phyloP scores from a whole-genome alignment of 2,113 vertebrate species.

The Labrus mixtus region DNA sequence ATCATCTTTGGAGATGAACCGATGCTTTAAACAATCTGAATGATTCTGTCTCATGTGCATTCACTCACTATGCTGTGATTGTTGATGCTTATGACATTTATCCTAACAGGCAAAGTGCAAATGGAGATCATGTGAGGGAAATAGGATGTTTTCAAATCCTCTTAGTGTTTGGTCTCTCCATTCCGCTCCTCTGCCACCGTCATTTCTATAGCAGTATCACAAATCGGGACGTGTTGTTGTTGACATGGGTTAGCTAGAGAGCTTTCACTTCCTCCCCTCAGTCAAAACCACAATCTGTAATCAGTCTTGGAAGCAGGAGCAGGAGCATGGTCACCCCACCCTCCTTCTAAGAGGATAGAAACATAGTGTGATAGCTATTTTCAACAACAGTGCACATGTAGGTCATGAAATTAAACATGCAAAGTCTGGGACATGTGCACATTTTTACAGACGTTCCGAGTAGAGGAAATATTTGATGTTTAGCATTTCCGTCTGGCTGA shows the following conservation, averaged over 20 bases:
- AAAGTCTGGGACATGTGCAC: neutral
- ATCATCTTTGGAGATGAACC: neutral
- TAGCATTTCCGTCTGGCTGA: slow-evolving; percentile 18
- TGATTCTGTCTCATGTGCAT: neutral
- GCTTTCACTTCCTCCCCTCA: slow-evolving; percentile 53
- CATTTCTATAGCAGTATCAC: slow-evolving; percentile 5
- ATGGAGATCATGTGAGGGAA: slow-evolving; percentile 37
- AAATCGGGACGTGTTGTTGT: slow-evolving; percentile 36
- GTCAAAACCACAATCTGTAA: slow-evolving; percentile 51
- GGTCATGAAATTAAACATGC: slow-evolving; percentile 42
- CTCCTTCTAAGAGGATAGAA: slow-evolving; percentile 42
- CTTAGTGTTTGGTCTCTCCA: slow-evolving; percentile 48
- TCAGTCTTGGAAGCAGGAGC: slow-evolving; percentile 42
- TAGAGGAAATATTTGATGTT: too few relatives aligned
- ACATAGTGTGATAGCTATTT: slow-evolving; percentile 24
- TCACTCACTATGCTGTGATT: neutral
- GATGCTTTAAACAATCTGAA: neutral
- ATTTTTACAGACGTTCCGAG: too few relatives aligned
- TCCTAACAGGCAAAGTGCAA: slow-evolving; percentile 43
- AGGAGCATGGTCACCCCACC: slow-evolving; percentile 24
- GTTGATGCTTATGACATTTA: slow-evolving; percentile 20
- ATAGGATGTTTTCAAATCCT: slow-evolving; percentile 59
- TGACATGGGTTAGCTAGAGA: slow-evolving; percentile 42
- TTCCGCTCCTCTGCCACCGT: slow-evolving; percentile 31
- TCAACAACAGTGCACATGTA: slow-evolving; percentile 43